Conservation (phyloP, 2,113 vertebrate genomes). For the Coptodon rendalli region DNA sequence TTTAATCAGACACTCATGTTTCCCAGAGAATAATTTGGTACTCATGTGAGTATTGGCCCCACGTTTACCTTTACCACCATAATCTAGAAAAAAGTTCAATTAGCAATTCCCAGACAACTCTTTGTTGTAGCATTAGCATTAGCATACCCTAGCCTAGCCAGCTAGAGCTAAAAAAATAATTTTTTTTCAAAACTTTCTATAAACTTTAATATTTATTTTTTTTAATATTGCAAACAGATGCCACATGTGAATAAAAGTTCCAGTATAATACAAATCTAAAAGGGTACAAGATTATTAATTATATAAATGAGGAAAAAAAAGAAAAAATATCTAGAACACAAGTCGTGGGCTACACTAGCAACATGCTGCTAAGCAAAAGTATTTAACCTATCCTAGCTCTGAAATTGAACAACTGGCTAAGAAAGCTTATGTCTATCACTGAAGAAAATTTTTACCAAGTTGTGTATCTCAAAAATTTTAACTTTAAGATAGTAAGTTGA, state of each 20-base stretch:
- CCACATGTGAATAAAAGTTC: neutral
- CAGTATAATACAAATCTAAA: neutral
- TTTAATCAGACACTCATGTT: neutral
- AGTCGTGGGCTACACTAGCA: neutral
- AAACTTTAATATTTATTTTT: neutral
- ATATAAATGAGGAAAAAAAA: neutral
- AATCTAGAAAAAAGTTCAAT: neutral
- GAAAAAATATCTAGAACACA: neutral
- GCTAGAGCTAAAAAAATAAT: rapidly evolving
- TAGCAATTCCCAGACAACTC: neutral
- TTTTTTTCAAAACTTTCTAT: neutral
- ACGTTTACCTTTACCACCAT: neutral
- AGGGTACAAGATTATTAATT: neutral
- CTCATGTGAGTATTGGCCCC: neutral
- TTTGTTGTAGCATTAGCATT: neutral
- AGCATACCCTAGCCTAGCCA: neutral
- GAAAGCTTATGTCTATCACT: neutral
- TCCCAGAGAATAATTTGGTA: neutral
- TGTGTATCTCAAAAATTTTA: neutral
- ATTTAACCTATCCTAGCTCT: neutral
- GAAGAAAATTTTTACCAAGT: neutral
- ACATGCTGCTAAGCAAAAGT: neutral
- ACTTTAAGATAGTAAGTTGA: neutral
- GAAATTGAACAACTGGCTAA: rapidly evolving
- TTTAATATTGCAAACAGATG: neutral